These are phyloP conservation scores for Macquaria australasica DNA, from an alignment of 2,113 vertebrate species.

Conservation along the genomic window DNA sequence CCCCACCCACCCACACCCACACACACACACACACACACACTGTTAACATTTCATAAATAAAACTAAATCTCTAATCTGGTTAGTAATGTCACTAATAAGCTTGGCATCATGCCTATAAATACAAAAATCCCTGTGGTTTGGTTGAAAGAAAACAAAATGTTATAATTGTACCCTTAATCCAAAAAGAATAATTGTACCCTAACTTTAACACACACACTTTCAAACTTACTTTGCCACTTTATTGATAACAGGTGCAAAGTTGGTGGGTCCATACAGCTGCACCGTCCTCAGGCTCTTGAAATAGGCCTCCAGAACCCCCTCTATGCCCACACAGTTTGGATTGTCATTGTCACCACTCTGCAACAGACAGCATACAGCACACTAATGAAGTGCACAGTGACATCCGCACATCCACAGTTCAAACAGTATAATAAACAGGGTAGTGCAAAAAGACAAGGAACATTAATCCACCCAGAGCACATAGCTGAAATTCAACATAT, in stretches of 20 bases:
- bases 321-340: constrained; percentile 78
- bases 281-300: constrained; percentile 93
- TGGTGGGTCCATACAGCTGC: constrained; percentile 95
- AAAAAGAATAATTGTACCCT: too few relatives aligned
- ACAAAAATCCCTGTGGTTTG: not conserved
- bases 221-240: constrained; percentile 92
- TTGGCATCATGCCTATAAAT: constrained; percentile 11
- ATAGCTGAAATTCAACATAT: not conserved
- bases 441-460: not conserved
- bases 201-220: not conserved
- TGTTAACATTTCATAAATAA: constrained; percentile 6
- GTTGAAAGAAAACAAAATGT: not conserved
- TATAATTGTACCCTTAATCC: not conserved
- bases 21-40: too few relatives aligned
- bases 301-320: constrained; percentile 93
- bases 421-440: not conserved
- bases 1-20: too few relatives aligned
- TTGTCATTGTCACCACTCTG: constrained; percentile 71
- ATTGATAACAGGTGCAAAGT: constrained; percentile 95
- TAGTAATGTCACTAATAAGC: constrained; percentile 31
- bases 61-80: constrained; percentile 35
- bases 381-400: not conserved
- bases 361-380: constrained; percentile 21
- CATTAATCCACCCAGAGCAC: not conserved
- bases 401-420: not conserved